Base-by-base conservation (phyloP, 2,888 invertebrate species). In the Harpalus rufipes region DNA sequence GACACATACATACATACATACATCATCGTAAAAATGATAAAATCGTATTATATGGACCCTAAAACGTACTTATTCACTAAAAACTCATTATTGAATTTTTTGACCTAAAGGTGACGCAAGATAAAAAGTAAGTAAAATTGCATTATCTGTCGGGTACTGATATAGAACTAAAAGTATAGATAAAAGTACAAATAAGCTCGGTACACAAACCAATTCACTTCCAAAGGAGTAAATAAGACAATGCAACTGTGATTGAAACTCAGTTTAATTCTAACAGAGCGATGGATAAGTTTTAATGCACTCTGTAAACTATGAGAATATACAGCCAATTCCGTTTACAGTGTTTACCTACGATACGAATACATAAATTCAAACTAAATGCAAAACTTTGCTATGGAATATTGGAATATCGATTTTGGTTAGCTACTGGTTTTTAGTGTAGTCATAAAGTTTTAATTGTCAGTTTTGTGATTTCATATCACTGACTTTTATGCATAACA, bases 391-490 rank as follows among this genome's bases (percentile, higher is more conserved):
- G 44, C 41, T 44, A 74, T 74, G 16, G 72, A 16, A 74, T 74
- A 74, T 74, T 74, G 16, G 72, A 16, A 74, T 74, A 74, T 74
- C 72, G 72, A 74, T 74, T 74, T 44, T 21, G 44, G 72, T 74
- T 18, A 14, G 44, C 18, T 74, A 72, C 72, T 41, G 72, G 14
- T 41, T 74, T 74, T 74, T 74, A 74, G 44, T 74, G 44, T 44
- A 16, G 72, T 44, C 72, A 18, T 74, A 74, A 74, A 74, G 72
- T 74, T 74, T 74, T 74, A 74, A 74, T 74, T 74, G 72, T 74
- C 72, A 74, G 72, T 74, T 74, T 74, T 74, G 72, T 44, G 72
- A 39, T 74, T 74, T 74, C 72, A 74, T 74, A 51, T 74, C 68
- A 68, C 39, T 18, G 12, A 14, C 12, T 74, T 74, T 72, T 74